Evolutionary conservation across 2,888 invertebrate genomes (phyloP).

Genomic region (Eristalis pertinax): DNA sequence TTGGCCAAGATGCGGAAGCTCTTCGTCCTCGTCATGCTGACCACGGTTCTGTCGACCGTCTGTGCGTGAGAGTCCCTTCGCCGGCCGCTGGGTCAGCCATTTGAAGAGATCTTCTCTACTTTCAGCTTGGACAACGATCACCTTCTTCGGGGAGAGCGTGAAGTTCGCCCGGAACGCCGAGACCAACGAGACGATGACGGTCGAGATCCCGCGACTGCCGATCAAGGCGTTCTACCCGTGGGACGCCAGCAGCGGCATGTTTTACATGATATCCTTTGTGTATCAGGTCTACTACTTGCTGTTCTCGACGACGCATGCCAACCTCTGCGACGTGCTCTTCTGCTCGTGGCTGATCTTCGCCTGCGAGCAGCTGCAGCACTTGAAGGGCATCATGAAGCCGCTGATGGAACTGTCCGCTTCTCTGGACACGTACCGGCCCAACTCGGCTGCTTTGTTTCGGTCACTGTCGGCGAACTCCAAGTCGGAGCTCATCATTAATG

Average conservation of each 20-base stretch:
- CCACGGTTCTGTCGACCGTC: constrained; percentile 84
- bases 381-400: constrained; percentile 93
- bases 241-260: constrained; percentile 87
- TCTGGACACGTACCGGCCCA: constrained; percentile 88
- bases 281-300: constrained; percentile 88
- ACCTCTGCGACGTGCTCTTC: constrained; percentile 88
- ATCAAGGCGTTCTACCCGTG: constrained; percentile 91
- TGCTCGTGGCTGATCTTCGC: constrained; percentile 93
- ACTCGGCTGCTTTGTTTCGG: constrained; percentile 87
- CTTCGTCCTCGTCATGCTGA: constrained; percentile 85
- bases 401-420: constrained; percentile 93
- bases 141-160: constrained; percentile 90
- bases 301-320: constrained; percentile 85
- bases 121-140: constrained; percentile 89
- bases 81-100: background rate
- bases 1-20: constrained; percentile 89
- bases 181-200: constrained; percentile 87
- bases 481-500: constrained; percentile 80
- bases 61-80: constrained; percentile 81
- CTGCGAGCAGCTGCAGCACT: constrained; percentile 92
- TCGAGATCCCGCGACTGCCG: constrained; percentile 88
- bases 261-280: constrained; percentile 85
- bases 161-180: constrained; percentile 86
- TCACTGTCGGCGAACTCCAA: constrained; percentile 83
- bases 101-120: background rate